Evolutionary conservation across 2,797 vertebrate species (phyloP).

Genomic region (Myotis daubentonii): DNA sequence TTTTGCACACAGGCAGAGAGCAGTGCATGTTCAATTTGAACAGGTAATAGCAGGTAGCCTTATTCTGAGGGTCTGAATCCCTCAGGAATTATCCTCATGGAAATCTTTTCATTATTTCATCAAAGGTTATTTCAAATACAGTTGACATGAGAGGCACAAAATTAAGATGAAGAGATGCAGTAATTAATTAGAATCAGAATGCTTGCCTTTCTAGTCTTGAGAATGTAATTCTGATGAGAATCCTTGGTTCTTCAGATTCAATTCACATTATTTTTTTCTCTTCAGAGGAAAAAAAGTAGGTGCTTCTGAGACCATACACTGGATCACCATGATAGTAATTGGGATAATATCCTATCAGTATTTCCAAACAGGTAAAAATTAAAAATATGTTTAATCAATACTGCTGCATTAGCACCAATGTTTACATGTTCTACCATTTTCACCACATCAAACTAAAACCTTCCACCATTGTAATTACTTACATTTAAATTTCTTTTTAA

Average conservation of each 20-base stretch:
- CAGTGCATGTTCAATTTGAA: background rate
- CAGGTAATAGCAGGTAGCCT: background rate
- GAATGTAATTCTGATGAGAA: background rate
- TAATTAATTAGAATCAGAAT: background rate
- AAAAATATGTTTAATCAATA: background rate
- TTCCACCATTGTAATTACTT: background rate
- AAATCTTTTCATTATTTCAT: background rate
- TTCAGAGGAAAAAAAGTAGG: background rate
- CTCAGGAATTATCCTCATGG: background rate
- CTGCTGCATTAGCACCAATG: background rate
- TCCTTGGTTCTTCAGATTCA: background rate
- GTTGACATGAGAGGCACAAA: background rate
- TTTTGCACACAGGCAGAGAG: background rate
- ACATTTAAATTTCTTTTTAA: background rate
- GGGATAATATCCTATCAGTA: background rate
- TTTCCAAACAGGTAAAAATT: background rate
- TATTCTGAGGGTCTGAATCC: background rate
- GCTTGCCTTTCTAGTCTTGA: background rate
- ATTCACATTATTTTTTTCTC: conserved; percentile 8
- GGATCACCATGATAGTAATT: background rate
- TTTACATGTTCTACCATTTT: background rate
- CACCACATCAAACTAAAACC: background rate
- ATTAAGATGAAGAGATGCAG: background rate
- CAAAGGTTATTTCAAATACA: background rate
- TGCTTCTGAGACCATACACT: background rate